These are phyloP conservation scores for Pterocles gutturalis DNA, from an alignment of 2,113 vertebrate genomes.

Conservation along the genomic window DNA sequence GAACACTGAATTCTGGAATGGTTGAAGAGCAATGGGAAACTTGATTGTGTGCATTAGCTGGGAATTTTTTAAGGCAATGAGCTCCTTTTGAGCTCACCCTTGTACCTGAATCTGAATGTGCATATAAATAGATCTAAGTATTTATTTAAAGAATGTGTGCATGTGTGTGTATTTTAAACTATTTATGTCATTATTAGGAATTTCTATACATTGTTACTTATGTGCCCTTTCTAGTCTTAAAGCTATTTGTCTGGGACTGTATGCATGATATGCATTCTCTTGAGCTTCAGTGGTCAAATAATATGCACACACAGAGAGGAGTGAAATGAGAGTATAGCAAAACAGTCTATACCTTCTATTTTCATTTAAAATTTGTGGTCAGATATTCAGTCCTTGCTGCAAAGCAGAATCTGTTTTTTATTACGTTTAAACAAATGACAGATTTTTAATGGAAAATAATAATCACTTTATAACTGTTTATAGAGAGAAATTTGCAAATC, in stretches of 20 bases:
- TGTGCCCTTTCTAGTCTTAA: not conserved
- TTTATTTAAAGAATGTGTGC: not conserved
- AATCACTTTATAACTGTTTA: not conserved
- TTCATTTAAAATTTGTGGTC: conserved; percentile 7
- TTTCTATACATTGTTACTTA: not conserved
- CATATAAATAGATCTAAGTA: not conserved
- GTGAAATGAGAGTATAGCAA: not conserved
- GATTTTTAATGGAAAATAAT: not conserved
- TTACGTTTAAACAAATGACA: not conserved
- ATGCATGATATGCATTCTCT: not conserved
- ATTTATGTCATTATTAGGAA: not conserved
- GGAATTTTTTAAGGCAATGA: not conserved
- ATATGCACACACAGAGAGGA: not conserved
- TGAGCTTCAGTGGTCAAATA: not conserved
- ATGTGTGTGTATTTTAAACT: not conserved
- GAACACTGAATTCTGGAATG: not conserved
- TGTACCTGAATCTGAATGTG: not conserved
- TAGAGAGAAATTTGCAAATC: conserved; percentile 8
- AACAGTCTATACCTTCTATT: not conserved
- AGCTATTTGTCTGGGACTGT: not conserved
- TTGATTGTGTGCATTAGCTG: not conserved
- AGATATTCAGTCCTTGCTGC: not conserved
- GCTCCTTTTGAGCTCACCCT: not conserved
- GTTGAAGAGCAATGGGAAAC: not conserved
- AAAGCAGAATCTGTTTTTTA: not conserved